phyloP scores from a whole-genome alignment of 2,797 vertebrate species.

The Eleutherodactylus coqui region DNA sequence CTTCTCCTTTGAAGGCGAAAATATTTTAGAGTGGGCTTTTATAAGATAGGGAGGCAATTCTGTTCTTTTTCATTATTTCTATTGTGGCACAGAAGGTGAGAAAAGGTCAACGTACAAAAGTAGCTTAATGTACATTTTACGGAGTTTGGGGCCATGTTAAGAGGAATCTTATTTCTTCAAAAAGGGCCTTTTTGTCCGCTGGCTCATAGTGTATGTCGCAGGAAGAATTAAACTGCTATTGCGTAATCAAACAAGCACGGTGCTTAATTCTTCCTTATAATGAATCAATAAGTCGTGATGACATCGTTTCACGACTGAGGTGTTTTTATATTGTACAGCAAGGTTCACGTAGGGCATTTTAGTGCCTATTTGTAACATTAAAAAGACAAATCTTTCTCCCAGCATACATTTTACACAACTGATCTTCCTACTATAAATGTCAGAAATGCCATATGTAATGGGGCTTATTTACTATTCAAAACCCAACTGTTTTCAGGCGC shows the following conservation, averaged over 20 bases:
- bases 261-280: neutral
- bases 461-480: too few relatives aligned
- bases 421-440: too few relatives aligned
- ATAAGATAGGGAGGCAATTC: conserved; percentile 27
- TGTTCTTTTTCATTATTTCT: conserved; percentile 30
- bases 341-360: too few relatives aligned
- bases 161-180: neutral
- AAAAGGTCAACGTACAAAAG: conserved; percentile 49
- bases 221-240: neutral
- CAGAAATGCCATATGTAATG: too few relatives aligned
- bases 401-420: too few relatives aligned
- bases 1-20: conserved; percentile 44
- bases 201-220: neutral
- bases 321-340: too few relatives aligned
- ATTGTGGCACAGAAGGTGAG: neutral
- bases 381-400: too few relatives aligned
- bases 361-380: too few relatives aligned
- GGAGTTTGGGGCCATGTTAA: neutral
- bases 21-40: conserved; percentile 46
- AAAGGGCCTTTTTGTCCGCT: neutral
- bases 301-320: too few relatives aligned
- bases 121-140: neutral
- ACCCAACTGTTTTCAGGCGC: too few relatives aligned
- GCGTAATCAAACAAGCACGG: neutral
- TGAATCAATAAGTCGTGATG: too few relatives aligned